Percentiles rank a stretch among this genome's conserved stretches.
Evolutionary conservation across 2,113 vertebrate genomes (phyloP).

Genomic region (Equus quagga): DNA sequence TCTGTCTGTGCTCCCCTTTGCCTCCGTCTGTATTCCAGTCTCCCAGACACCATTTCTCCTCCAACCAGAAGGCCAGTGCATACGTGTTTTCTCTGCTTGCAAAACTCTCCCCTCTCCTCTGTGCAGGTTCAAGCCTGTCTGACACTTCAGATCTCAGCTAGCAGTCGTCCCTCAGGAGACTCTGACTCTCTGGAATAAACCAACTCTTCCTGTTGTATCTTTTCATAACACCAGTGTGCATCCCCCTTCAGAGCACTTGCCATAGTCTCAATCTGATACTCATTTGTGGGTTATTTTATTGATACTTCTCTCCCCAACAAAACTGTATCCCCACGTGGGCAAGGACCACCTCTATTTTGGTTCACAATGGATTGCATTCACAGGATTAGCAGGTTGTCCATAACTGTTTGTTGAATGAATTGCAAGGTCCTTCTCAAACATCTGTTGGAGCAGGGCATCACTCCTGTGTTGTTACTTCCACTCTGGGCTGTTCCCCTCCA

Average conservation of each 20-base stretch:
- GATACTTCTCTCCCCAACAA: background rate
- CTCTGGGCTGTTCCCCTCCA: no score
- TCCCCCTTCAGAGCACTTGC: background rate
- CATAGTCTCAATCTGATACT: background rate
- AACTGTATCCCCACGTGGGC: background rate
- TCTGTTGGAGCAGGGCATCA: background rate
- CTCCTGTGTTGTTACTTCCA: background rate
- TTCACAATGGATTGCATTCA: background rate
- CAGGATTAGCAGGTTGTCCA: background rate
- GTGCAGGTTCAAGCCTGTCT: background rate
- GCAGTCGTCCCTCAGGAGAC: background rate
- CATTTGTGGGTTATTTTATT: background rate
- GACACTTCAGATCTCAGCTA: background rate
- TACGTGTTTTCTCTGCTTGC: background rate
- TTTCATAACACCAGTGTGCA: background rate
- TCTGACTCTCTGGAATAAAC: background rate
- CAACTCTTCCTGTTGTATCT: fast-evolving
- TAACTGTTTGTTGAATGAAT: background rate
- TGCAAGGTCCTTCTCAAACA: background rate
- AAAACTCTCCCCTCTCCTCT: background rate
- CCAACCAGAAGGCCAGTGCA: background rate
- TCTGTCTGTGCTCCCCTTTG: fast-evolving
- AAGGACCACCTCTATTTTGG: background rate
- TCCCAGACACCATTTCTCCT: background rate
- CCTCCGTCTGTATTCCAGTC: background rate